These are phyloP conservation scores for Noctua pronuba DNA, from an alignment of 2,888 invertebrate species.

Conservation along the genomic window DNA sequence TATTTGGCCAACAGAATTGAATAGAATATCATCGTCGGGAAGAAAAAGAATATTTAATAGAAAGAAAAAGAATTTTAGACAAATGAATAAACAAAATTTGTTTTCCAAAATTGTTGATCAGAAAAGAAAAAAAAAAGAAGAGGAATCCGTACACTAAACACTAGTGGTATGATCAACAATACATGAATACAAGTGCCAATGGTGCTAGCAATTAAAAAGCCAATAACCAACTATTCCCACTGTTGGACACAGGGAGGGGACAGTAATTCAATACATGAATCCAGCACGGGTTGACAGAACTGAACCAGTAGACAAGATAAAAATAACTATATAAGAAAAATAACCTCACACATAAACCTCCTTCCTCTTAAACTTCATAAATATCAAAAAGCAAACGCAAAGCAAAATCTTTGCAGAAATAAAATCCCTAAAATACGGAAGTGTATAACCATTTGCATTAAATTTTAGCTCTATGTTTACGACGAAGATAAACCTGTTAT, in stretches of 20 bases:
- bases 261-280: not conserved
- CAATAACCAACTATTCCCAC: not conserved
- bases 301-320: not conserved
- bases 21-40: not conserved
- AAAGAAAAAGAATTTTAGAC: not conserved
- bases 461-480: slow-evolving; percentile 68
- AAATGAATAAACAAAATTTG: too few relatives aligned
- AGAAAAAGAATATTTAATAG: not conserved
- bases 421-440: slow-evolving; percentile 59
- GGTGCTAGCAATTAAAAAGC: not conserved
- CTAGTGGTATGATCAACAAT: not conserved
- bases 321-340: slow-evolving; percentile 19
- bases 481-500: slow-evolving; percentile 69
- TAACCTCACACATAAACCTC: slow-evolving; percentile 19
- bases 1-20: not conserved
- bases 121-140: not conserved
- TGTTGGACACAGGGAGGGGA: not conserved
- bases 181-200: not conserved
- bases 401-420: slow-evolving; percentile 57
- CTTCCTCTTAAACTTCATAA: slow-evolving; percentile 29
- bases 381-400: slow-evolving; percentile 43
- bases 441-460: slow-evolving; percentile 65
- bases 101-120: too few relatives aligned
- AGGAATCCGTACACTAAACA: not conserved
- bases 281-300: not conserved